phyloP scores from a whole-genome alignment of 2,113 vertebrate genomes.

The Capreolus pygargus region DNA sequence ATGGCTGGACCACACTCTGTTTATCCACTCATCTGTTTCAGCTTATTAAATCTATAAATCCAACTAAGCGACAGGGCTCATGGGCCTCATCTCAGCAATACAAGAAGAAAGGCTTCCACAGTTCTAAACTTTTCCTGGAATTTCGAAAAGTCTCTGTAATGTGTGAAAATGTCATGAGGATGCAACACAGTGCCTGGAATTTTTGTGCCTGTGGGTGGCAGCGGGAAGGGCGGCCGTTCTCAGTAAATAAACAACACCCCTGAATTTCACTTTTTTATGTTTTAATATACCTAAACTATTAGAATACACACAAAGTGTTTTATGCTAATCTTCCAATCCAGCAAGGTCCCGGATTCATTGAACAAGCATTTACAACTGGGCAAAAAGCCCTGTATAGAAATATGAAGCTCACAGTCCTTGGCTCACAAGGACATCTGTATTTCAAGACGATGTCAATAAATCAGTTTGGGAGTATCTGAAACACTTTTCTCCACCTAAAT shows the following conservation, averaged over 20 bases:
- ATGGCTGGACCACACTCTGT: neutral
- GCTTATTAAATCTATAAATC: slow-evolving; percentile 45
- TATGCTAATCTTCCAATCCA: neutral
- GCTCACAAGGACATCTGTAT: neutral
- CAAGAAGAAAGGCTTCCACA: neutral
- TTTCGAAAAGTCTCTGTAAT: neutral
- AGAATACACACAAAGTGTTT: neutral
- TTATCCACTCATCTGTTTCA: neutral
- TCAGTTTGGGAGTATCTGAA: neutral
- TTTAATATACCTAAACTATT: neutral
- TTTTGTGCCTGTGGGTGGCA: neutral
- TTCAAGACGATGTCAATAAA: neutral
- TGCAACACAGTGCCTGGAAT: neutral
- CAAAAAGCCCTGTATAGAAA: neutral
- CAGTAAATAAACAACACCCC: neutral
- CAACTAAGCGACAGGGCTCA: neutral
- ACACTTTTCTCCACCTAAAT: neutral
- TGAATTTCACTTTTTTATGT: neutral
- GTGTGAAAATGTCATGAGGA: neutral
- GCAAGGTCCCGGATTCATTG: neutral
- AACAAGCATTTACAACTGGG: neutral
- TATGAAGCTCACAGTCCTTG: neutral
- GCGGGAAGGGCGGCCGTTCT: neutral
- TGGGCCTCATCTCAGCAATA: neutral
- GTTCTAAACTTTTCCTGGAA: neutral